Evolutionary conservation across 2,113 vertebrate genomes (phyloP).

Genomic region (Lutjanus erythropterus): DNA sequence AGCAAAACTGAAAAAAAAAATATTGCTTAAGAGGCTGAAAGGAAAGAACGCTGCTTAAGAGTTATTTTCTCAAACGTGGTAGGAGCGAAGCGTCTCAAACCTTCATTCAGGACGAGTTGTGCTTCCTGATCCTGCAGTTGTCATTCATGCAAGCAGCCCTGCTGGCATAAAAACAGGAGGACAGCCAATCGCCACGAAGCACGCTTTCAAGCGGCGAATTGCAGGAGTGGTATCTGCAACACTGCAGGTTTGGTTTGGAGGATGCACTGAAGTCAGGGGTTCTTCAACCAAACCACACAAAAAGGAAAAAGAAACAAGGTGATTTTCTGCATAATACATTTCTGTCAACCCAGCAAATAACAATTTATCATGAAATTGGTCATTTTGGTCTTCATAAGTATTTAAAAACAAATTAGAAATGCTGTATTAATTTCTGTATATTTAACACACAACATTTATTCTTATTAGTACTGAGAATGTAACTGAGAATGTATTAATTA

Average conservation of each 20-base stretch:
- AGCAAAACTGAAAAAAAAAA: background rate
- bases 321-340: background rate
- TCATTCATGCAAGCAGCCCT: constrained; percentile 5
- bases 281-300: too few species aligned
- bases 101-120: background rate
- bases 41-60: constrained; percentile 2
- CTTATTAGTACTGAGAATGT: background rate
- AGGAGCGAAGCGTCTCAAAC: background rate
- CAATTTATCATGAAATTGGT: too few species aligned
- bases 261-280: background rate
- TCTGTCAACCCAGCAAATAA: background rate
- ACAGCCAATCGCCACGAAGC: background rate
- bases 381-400: too few species aligned
- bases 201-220: background rate
- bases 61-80: background rate
- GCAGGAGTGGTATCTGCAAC: background rate
- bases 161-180: background rate
- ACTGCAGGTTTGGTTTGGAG: background rate
- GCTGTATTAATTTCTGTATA: too few species aligned
- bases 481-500: background rate
- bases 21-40: constrained; percentile 6
- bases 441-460: background rate
- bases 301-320: too few species aligned
- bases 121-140: background rate
- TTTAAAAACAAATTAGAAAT: too few species aligned